Evolutionary conservation across 92 coral and sea anemone species (phyloP).

Genomic region (Zoanthus sociatus): DNA sequence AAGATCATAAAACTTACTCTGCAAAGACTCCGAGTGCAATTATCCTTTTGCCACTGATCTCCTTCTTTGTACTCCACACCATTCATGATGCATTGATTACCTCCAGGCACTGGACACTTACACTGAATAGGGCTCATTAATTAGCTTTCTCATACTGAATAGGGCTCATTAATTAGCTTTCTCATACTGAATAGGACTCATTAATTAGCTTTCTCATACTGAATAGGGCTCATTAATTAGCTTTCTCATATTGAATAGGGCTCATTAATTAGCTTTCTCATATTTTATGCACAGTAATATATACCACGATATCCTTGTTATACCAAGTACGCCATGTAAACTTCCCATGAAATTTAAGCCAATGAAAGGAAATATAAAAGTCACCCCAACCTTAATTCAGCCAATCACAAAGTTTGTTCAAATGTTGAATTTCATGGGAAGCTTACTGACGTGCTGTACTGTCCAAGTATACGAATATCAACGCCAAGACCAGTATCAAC

Average conservation of each 20-base stretch:
- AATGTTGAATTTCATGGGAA: too few species aligned
- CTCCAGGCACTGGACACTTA: slow-evolving; percentile 67
- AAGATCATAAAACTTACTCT: slow-evolving; percentile 55
- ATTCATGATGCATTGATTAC: slow-evolving; percentile 71
- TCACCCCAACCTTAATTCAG: too few species aligned
- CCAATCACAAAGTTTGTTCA: too few species aligned
- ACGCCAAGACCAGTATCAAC: too few species aligned
- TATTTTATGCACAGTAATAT: too few species aligned
- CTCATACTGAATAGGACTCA: neutral
- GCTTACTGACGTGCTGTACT: too few species aligned
- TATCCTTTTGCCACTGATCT: slow-evolving; percentile 78
- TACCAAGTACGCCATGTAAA: too few species aligned
- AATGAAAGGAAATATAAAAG: too few species aligned
- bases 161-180: neutral
- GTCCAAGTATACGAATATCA: too few species aligned
- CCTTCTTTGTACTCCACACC: slow-evolving; percentile 71
- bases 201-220: neutral
- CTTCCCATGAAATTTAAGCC: too few species aligned
- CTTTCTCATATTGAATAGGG: neutral
- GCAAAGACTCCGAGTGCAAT: slow-evolving; percentile 79
- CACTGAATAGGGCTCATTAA: slow-evolving; percentile 47
- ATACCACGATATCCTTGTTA: too few species aligned
- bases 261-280: neutral
- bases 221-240: neutral
- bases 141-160: neutral